Conservation (phyloP, 1,140 invertebrate genomes). For the Carcinoscorpius rotundicauda region DNA sequence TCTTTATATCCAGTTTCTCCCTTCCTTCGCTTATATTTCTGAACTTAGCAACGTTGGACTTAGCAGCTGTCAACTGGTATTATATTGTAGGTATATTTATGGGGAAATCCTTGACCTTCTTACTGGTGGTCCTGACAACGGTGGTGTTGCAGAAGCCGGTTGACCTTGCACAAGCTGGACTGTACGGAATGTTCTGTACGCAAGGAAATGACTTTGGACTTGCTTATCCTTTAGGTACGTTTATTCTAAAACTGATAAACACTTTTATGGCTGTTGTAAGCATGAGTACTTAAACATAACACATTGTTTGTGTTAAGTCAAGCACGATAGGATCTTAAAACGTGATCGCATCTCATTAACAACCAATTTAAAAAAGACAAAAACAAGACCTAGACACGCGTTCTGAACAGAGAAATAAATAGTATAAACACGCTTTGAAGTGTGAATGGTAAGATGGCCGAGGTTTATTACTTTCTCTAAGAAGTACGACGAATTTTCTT, state of each 20-base stretch:
- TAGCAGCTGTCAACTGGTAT: slow-evolving; percentile 65
- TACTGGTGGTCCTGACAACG: slow-evolving; percentile 63
- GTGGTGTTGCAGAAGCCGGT: slow-evolving; percentile 63
- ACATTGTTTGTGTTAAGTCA: too few relatives aligned
- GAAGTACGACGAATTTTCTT: too few relatives aligned
- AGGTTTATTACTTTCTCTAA: too few relatives aligned
- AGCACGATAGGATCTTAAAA: too few relatives aligned
- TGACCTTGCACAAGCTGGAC: slow-evolving; percentile 67
- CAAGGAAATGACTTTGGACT: slow-evolving; percentile 98
- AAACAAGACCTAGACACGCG: too few relatives aligned
- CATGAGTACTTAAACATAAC: too few relatives aligned
- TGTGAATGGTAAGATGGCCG: too few relatives aligned
- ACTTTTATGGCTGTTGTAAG: too few relatives aligned
- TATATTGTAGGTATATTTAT: slow-evolving; percentile 72
- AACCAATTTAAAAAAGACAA: too few relatives aligned
- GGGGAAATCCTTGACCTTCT: slow-evolving; percentile 74
- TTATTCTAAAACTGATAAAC: background rate
- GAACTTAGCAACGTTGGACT: slow-evolving; percentile 73
- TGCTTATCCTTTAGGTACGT: slow-evolving; percentile 59
- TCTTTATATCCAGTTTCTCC: slow-evolving; percentile 89
- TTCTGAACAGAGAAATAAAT: too few relatives aligned
- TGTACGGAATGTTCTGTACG: slow-evolving; percentile 90
- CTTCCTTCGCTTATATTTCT: slow-evolving; percentile 84
- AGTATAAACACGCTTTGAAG: too few relatives aligned
- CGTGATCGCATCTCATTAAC: too few relatives aligned